Conservation (phyloP, 23 tunicate genomes). For the Phallusia fumigata region DNA sequence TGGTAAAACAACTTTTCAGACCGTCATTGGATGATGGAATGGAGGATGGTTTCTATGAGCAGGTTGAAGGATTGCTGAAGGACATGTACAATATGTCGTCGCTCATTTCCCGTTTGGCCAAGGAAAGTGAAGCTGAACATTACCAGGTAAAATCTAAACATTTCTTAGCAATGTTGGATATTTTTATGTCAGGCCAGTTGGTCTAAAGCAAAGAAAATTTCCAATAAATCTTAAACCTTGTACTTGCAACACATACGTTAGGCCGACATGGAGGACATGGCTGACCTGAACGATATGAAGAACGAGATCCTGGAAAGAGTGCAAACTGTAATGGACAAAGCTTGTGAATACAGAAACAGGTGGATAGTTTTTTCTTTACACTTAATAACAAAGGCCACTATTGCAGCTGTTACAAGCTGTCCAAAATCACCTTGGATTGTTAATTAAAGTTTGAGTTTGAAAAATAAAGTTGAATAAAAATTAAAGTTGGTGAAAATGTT, state of each 20-base stretch:
- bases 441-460: no score
- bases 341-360: slow-evolving; percentile 96
- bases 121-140: slow-evolving; percentile 60
- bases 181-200: background rate
- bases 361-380: no score
- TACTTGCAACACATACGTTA: background rate
- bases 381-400: no score
- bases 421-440: no score
- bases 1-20: no score
- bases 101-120: slow-evolving; percentile 59
- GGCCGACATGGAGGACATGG: slow-evolving; percentile 97
- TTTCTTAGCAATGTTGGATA: background rate
- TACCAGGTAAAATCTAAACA: no score
- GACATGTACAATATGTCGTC: slow-evolving; percentile 89
- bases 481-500: no score
- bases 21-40: slow-evolving; percentile 81
- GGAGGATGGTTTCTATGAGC: slow-evolving; percentile 84
- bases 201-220: no score
- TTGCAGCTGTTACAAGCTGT: no score
- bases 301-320: slow-evolving; percentile 87
- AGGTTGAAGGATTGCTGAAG: slow-evolving; percentile 71
- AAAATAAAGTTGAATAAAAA: no score
- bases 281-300: slow-evolving; percentile 86
- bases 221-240: no score
- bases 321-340: slow-evolving; percentile 91